phyloP scores from a whole-genome alignment of 2,113 vertebrate species.

The Procapra przewalskii region DNA sequence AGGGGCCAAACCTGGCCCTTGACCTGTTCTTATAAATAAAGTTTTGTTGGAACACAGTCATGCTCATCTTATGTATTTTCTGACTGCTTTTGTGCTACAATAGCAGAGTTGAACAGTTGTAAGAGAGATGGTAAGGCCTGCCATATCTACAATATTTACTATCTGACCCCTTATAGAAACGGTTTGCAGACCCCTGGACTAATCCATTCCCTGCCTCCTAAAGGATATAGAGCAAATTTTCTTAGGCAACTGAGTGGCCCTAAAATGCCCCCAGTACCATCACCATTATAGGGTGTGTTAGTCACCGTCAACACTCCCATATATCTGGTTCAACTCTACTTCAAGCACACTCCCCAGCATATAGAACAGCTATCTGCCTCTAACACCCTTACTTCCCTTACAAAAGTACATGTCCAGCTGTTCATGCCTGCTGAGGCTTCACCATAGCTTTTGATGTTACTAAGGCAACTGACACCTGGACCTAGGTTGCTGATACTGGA shows the following conservation, averaged over 20 bases:
- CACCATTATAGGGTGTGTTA: neutral
- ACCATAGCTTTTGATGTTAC: neutral
- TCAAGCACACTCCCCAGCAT: neutral
- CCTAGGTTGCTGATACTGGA: neutral
- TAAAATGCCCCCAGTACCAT: neutral
- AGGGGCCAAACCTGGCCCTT: neutral
- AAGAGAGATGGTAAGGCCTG: neutral
- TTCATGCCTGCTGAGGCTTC: neutral
- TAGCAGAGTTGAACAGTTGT: neutral
- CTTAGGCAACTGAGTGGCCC: neutral
- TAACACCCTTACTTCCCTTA: neutral
- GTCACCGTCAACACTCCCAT: neutral
- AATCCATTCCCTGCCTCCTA: neutral
- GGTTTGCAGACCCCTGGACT: neutral
- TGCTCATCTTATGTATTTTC: neutral
- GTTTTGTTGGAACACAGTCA: neutral
- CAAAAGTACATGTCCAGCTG: neutral
- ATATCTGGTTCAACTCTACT: neutral
- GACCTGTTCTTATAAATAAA: neutral
- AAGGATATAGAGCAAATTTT: neutral
- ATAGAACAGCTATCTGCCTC: neutral
- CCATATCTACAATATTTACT: neutral
- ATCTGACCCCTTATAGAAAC: neutral
- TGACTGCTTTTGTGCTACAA: neutral
- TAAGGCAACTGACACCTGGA: neutral